Evolutionary conservation across 2,113 vertebrate species (phyloP), one percentile per base, ranked within the genome.

Genomic region (Lucifuga dentata): DNA sequence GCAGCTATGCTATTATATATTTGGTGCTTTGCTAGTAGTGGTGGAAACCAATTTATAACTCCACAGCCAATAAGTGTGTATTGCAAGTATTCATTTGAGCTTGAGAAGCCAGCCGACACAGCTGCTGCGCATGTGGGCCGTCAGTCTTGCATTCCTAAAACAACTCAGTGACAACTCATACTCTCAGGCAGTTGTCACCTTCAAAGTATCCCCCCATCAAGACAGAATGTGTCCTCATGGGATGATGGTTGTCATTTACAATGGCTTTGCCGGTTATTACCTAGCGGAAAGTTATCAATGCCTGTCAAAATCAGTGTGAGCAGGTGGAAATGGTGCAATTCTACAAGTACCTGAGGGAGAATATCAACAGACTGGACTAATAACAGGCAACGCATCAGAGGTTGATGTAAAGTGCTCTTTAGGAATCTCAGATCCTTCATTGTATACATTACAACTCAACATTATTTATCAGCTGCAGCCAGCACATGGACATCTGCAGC

Each of bases 231-330:
- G 81, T 85, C 81, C 70, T 62, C 64, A n/a, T 56, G 75, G 83
- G 83, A 71, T 63, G 79, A 86, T 72, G 79, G 68, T 68, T 86
- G 88, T 89, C 85, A 78, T 79, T 85, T 81, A 58, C 72, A 69
- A 49, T 46, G 67, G 68, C 70, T 80, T 79, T 63, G 43, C 77
- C 66, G 81, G 78, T 77, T 86, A 83, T 87, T 84, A 86, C 69
- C 72, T 57, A 65, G 69, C 16, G 13, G 68, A 43, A 61, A 68
- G 74, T 84, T 83, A 61, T 59, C 79, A 86, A 87, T 83, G 81
- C 78, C 68, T 88, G 86, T 88, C 88, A 84, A 72, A 84, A 83
- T 52, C 58, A 49, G 72, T 57, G 45, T 59, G 78, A 87, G 78
- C 62, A 79, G 83, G 76, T 76, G 72, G 80, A 87, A 71, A 81